Base-by-base conservation (phyloP, 2,888 invertebrate genomes). In the Periphyllus acericola region DNA sequence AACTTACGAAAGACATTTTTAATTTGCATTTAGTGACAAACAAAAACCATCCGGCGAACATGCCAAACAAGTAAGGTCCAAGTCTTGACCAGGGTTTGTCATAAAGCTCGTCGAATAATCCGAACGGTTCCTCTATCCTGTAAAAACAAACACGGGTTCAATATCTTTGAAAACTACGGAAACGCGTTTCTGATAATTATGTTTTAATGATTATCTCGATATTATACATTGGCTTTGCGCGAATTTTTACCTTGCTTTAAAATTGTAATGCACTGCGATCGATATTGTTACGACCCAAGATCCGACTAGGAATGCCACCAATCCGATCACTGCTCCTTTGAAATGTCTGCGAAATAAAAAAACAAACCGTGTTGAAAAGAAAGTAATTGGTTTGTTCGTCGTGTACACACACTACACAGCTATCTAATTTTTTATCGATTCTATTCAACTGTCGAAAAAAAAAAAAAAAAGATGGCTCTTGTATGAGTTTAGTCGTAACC, bases 31-130 rank as follows among this genome's bases (percentile, higher is more conserved):
- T 95, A 46, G 95, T 96, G 92, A 96, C 96, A 91, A 96, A 96
- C 34, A 97, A 92, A 89, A 95, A 94, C 95, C 96, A 97, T 0
- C 96, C 96, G 0, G 95, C 94, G 32, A 94, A 93, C 96, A 97
- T 96, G 90, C 96, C 96, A 84, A 96, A 95, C 3, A 96, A 92
- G 91, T 96, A 97, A 0, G 96, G 96, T 0, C 96, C 96, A 25
- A 96, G 92, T 89, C 96, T 92, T 0, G 96, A 96, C 96, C 96
- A 97, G 1, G 96, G 96, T 92, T 96, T 97, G 92, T 96, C 96
- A 91, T 97, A 97, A 90, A 97, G 95, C 92, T 96, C 96, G 92
- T 97, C 96, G 91, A 97, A 97, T 83, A 96, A 93, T 0, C 96
- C 96, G 52, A 91, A 90, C 29, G 91, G 91, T 76, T 91, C 91